A percentile compares a stretch with the other conserved stretches of the same genome.
phyloP scores from a whole-genome alignment of 2,888 invertebrate genomes.

The Pollenia amentaria region DNA sequence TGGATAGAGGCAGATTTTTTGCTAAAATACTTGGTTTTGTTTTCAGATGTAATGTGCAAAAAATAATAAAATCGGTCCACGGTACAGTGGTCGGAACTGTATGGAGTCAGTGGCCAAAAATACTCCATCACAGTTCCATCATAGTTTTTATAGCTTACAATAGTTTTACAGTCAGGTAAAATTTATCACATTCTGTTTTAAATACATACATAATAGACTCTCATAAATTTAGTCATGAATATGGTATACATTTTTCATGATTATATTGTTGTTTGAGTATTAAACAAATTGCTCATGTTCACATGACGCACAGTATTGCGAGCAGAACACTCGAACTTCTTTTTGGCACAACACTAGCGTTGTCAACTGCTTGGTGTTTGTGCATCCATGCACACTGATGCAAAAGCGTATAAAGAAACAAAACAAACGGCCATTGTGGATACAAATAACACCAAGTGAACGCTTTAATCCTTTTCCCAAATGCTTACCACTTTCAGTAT shows the following conservation, averaged over 20 bases:
- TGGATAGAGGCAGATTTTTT: too few species aligned
- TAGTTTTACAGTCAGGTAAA: too few species aligned
- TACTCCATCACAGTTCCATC: too few species aligned
- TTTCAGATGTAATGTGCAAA: too few species aligned
- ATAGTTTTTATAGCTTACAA: too few species aligned
- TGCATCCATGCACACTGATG: conserved; percentile 50
- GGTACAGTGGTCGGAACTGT: too few species aligned
- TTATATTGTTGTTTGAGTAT: not conserved
- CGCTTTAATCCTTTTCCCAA: conserved; percentile 64
- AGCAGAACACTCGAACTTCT: not conserved
- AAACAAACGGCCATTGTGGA: conserved; percentile 56
- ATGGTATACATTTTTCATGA: not conserved
- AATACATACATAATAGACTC: too few species aligned
- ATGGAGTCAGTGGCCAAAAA: too few species aligned
- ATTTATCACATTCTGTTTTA: too few species aligned
- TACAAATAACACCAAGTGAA: conserved; percentile 44
- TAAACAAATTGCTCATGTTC: not conserved
- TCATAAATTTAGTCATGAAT: not conserved
- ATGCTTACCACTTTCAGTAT: conserved; percentile 56
- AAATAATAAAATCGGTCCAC: too few species aligned
- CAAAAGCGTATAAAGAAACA: conserved; percentile 55
- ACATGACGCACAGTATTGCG: not conserved
- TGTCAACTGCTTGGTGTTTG: conserved; percentile 64
- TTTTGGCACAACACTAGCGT: not conserved
- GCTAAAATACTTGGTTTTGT: too few species aligned